phyloP scores from a whole-genome alignment of 2,797 vertebrate species.

The Chelon labrosus region DNA sequence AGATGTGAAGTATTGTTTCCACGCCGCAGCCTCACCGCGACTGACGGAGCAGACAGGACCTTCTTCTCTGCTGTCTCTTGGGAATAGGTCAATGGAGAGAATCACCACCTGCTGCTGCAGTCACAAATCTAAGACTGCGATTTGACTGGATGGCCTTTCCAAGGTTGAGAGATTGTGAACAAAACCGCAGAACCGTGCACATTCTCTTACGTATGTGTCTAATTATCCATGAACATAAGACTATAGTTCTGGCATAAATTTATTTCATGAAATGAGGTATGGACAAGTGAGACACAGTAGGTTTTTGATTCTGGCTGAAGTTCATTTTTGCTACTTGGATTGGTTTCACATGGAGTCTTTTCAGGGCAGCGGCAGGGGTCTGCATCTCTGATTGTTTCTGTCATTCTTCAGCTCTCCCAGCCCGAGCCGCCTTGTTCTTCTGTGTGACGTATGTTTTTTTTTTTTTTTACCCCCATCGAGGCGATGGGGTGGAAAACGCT shows the following conservation, averaged over 20 bases:
- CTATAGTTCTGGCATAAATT: not conserved
- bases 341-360: constrained; percentile 30
- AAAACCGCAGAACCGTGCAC: constrained; percentile 5
- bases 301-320: not conserved
- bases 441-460: constrained; percentile 4
- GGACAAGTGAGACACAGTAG: not conserved
- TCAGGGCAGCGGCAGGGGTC: constrained; percentile 4
- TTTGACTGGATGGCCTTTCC: constrained; percentile 1
- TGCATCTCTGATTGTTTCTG: constrained; percentile 26
- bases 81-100: constrained; percentile 56
- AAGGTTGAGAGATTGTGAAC: not conserved
- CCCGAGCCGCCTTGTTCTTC: constrained; percentile 1
- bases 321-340: constrained; percentile 22
- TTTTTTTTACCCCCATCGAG: not conserved
- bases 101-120: constrained; percentile 59
- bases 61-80: constrained; percentile 40
- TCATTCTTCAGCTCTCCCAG: constrained; percentile 8
- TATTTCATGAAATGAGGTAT: not conserved
- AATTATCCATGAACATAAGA: not conserved
- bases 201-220: not conserved
- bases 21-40: constrained; percentile 14
- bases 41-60: constrained; percentile 46
- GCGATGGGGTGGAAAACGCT: constrained; percentile 2
- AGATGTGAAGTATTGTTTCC: constrained; percentile 54
- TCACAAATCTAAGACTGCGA: constrained; percentile 6